These are phyloP conservation scores for Garra rufa DNA, from an alignment of 2,113 vertebrate genomes.

Conservation along the genomic window DNA sequence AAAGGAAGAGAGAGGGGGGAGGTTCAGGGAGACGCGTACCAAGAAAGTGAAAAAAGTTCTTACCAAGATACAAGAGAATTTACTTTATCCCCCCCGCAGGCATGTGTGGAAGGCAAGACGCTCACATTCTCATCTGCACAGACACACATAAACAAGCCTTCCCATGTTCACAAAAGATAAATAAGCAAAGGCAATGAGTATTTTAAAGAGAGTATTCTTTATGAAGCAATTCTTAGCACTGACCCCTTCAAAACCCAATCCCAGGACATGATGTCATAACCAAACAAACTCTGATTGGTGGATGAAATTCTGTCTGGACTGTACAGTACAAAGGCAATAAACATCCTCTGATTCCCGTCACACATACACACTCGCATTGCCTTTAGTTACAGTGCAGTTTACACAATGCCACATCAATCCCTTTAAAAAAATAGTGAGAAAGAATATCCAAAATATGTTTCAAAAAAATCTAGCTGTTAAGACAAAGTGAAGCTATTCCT, in stretches of 20 bases:
- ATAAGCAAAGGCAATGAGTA: conserved; percentile 70
- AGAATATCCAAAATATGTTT: neutral
- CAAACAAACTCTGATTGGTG: conserved; percentile 76
- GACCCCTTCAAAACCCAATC: conserved; percentile 75
- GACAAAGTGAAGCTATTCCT: neutral
- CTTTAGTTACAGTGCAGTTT: conserved; percentile 14
- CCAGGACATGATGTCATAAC: conserved; percentile 78
- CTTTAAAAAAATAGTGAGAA: neutral
- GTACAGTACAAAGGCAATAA: conserved; percentile 65
- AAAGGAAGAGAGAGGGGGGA: conserved; percentile 25
- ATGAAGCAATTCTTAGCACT: conserved; percentile 82
- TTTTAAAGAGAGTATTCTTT: conserved; percentile 82
- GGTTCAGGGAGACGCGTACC: conserved; percentile 49
- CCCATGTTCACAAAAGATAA: conserved; percentile 54
- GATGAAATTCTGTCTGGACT: conserved; percentile 79
- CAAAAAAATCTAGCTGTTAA: neutral
- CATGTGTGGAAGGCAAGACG: conserved; percentile 6
- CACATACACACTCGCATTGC: conserved; percentile 43
- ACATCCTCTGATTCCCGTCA: neutral
- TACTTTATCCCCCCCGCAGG: conserved; percentile 54
- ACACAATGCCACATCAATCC: conserved; percentile 24
- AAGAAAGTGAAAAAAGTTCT: conserved; percentile 62
- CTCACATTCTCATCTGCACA: neutral
- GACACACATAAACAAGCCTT: neutral
- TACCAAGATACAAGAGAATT: conserved; percentile 67